phyloP scores from a whole-genome alignment of 2,888 invertebrate genomes.

The Lagria hirta region DNA sequence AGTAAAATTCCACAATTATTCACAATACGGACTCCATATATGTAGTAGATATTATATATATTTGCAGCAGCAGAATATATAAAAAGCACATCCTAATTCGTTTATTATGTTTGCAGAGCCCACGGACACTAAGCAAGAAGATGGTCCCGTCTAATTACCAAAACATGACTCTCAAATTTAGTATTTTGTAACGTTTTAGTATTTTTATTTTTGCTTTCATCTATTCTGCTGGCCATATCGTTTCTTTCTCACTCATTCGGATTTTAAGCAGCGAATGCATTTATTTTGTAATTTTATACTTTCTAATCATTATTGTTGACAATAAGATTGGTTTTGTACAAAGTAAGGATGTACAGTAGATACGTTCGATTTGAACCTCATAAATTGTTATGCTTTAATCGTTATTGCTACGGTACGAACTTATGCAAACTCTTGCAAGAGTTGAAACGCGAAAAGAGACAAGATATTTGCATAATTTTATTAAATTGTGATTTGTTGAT shows the following conservation, averaged over 20 bases:
- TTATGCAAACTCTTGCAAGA: too few species aligned
- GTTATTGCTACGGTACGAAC: too few species aligned
- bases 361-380: slow-evolving; percentile 3
- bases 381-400: slow-evolving; percentile 13
- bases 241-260: slow-evolving; percentile 13
- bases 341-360: slow-evolving; percentile 10
- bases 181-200: slow-evolving; percentile 23
- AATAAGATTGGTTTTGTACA: slow-evolving; percentile 10
- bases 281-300: slow-evolving; percentile 28
- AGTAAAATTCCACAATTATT: too few species aligned
- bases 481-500: too few species aligned
- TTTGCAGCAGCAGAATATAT: slow-evolving; percentile 37
- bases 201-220: slow-evolving; percentile 31
- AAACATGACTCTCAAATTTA: slow-evolving; percentile 21
- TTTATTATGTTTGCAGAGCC: slow-evolving; percentile 34
- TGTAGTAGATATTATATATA: too few species aligned
- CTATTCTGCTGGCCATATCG: slow-evolving; percentile 37
- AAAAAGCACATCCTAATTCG: slow-evolving; percentile 21
- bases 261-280: slow-evolving; percentile 15
- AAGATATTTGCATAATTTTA: too few species aligned
- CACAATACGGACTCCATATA: too few species aligned
- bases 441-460: too few species aligned
- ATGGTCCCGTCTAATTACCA: slow-evolving; percentile 27
- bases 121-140: slow-evolving; percentile 31
- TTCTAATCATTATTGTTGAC: slow-evolving; percentile 12